These are phyloP conservation scores for Cheirogaleus major DNA, from an alignment of 2,797 vertebrate genomes.

Conservation along the genomic window DNA sequence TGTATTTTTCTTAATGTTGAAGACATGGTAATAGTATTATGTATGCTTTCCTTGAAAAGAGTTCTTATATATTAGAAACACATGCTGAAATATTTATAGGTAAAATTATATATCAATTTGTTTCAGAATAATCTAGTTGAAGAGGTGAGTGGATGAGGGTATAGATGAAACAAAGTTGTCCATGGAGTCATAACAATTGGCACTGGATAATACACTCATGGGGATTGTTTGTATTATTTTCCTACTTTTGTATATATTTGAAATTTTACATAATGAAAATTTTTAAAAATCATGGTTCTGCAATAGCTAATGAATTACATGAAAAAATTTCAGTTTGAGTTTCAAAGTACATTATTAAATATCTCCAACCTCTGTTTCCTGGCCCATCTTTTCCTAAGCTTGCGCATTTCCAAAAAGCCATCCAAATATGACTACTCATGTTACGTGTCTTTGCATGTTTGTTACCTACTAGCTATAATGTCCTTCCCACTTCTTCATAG, in stretches of 20 bases:
- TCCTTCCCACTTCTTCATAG: background rate
- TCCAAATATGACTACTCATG: background rate
- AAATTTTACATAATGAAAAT: background rate
- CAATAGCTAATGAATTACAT: background rate
- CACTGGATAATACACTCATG: background rate
- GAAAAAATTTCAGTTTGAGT: background rate
- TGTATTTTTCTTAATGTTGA: background rate
- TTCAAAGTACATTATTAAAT: background rate
- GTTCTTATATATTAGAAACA: background rate
- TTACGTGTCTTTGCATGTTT: background rate
- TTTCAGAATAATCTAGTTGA: background rate
- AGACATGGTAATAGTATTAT: background rate
- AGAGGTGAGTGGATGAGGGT: background rate
- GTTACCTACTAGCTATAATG: background rate
- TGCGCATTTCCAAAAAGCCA: background rate
- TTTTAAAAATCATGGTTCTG: background rate
- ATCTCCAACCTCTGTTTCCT: background rate
- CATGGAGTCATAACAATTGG: background rate
- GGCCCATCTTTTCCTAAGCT: background rate
- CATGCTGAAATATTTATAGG: background rate
- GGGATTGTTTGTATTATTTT: background rate
- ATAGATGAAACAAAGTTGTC: background rate
- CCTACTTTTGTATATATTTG: background rate
- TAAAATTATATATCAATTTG: background rate
- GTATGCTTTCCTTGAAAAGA: background rate